Conservation (phyloP, 30 jellyfish, hydroid and myxozoan species). For the Aurelia aurita region DNA sequence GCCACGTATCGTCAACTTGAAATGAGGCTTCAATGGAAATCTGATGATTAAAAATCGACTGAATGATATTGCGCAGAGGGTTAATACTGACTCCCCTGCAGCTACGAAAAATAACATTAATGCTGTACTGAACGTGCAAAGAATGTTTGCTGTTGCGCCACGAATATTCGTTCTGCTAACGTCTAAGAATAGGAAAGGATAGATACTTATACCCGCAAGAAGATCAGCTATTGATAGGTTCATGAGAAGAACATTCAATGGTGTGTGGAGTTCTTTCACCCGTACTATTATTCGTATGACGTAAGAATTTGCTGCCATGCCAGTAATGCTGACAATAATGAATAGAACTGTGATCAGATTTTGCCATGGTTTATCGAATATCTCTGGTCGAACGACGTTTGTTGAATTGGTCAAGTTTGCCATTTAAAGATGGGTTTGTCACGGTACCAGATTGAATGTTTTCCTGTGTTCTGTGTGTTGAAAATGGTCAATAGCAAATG, state of each 20-base stretch:
- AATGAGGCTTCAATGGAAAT: conserved; percentile 38
- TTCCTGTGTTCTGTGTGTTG: too few relatives aligned
- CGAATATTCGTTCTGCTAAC: conserved; percentile 49
- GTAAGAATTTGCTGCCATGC: conserved; percentile 26
- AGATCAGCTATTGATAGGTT: conserved; percentile 70
- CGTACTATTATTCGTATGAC: conserved; percentile 25
- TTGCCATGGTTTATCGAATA: conserved; percentile 34
- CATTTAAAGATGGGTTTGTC: not conserved
- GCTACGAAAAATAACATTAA: conserved; percentile 50
- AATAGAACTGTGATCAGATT: conserved; percentile 21
- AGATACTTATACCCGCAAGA: conserved; percentile 59
- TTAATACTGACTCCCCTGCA: conserved; percentile 64
- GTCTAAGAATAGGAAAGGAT: conserved; percentile 58
- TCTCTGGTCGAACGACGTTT: conserved; percentile 34
- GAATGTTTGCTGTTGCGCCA: conserved; percentile 23
- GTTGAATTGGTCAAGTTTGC: conserved; percentile 13
- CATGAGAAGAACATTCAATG: conserved; percentile 48
- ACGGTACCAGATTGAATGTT: not conserved
- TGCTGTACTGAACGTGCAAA: conserved; percentile 68
- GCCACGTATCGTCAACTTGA: conserved; percentile 41
- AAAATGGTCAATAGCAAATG: too few relatives aligned
- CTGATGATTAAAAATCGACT: conserved; percentile 60
- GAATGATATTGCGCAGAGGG: conserved; percentile 61
- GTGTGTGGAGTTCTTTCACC: conserved; percentile 61
- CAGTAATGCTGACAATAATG: conserved; percentile 24